Conservation (phyloP, 2,797 vertebrate species). For the Centroberyx gerrardi region DNA sequence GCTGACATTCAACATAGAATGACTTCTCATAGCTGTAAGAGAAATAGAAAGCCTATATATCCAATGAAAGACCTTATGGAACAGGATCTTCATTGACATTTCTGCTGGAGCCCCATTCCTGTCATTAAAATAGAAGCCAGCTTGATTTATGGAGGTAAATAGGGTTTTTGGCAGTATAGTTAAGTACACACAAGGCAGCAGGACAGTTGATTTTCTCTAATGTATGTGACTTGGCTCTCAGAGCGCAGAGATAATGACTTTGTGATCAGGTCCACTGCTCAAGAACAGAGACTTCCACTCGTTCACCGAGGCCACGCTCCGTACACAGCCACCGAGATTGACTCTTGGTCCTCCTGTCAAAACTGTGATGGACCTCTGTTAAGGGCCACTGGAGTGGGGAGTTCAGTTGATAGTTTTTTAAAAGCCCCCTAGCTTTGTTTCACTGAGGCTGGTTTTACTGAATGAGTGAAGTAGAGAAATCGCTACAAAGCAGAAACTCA, state of each 20-base stretch:
- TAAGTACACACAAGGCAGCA: constrained; percentile 8
- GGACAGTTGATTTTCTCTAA: constrained; percentile 18
- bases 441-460: constrained; percentile 37
- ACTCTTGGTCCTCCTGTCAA: constrained; percentile 37
- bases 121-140: not conserved
- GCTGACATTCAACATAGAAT: not conserved
- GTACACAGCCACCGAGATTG: constrained; percentile 42
- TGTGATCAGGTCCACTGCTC: constrained; percentile 65
- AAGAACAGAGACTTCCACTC: constrained; percentile 51
- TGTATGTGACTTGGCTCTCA: constrained; percentile 22
- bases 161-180: not conserved
- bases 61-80: not conserved
- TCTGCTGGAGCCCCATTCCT: not conserved
- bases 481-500: constrained; percentile 15
- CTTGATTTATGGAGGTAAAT: not conserved
- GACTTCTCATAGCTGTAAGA: not conserved
- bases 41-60: not conserved
- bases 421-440: constrained; percentile 18
- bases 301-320: constrained; percentile 23
- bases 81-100: not conserved
- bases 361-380: constrained; percentile 55
- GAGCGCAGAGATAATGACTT: constrained; percentile 62
- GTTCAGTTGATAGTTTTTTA: constrained; percentile 48
- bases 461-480: constrained; percentile 47
- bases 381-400: constrained; percentile 39